Base-by-base conservation (phyloP, 92 coral and sea anemone genomes). In the Parazoanthus swiftii region DNA sequence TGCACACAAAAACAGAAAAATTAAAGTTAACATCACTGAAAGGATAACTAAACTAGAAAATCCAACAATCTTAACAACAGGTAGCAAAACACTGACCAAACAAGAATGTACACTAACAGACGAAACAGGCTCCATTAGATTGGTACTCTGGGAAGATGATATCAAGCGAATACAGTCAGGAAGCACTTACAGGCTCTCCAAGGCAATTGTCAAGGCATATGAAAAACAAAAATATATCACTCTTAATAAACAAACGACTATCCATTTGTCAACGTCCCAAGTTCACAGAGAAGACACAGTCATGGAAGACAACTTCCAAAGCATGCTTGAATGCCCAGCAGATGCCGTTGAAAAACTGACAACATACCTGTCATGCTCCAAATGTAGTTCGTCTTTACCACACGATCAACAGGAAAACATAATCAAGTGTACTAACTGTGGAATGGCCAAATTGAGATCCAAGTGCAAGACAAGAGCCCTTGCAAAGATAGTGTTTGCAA, bases 81-180 rank as follows among this genome's bases (percentile, higher is more conserved):
- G 86, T 82, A 82, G 66, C 86, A 82, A 82, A 82, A 82, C 76
- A 59, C n/a, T 66, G 76, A 82, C 76, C 86, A 82, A 82, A 82
- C 76, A 82, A 58, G 86, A 82, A 46, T 82, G 86, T 76, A 82
- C 86, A 76, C 39, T 82, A 82, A 82, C 86, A 66, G 86, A 82
- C 66, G 86, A 65, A 63, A 66, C 86, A 82, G 86, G 86, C 86
- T 82, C 86, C 66, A 82, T 82, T 66, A 82, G 86, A 82, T 67
- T 82, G 86, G 86, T 82, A 66, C 86, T 82, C 66, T 82, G 86
- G 86, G 63, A 82, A 39, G 86, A 82, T 13, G 76, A 82, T 76
- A 82, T 82, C 76, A 82, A 82, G 66, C 38, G 42, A 76, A 82
- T 82, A 66, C 59, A 82, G 66, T 82, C 76, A 66, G 86, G 86